A percentile compares a stretch with the other conserved stretches of the same genome.
Evolutionary conservation across 2,888 invertebrate species (phyloP).

Genomic region (Limenitis camilla): DNA sequence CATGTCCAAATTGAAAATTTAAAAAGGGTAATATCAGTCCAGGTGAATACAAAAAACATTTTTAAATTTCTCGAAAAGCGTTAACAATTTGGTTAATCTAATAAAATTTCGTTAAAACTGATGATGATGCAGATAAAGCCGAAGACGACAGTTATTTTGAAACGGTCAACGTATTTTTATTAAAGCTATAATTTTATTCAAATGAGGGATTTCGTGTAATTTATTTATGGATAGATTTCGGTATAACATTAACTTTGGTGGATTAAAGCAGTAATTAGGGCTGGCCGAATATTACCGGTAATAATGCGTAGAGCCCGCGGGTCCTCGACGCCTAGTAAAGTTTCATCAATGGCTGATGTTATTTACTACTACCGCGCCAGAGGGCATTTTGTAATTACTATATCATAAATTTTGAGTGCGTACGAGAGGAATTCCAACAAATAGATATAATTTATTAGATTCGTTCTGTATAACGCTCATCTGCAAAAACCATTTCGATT

Average conservation of each 20-base stretch:
- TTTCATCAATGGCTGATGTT: constrained; percentile 17
- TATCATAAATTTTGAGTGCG: constrained; percentile 11
- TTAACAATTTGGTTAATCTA: too few species aligned
- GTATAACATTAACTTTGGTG: neutral
- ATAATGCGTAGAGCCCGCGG: constrained; percentile 15
- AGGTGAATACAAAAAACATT: too few species aligned
- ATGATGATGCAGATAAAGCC: too few species aligned
- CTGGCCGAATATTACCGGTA: constrained; percentile 11
- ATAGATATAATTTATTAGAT: constrained; percentile 1
- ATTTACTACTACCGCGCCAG: constrained; percentile 17
- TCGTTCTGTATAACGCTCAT: neutral
- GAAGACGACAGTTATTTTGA: neutral
- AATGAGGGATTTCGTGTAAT: neutral
- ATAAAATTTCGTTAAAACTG: too few species aligned
- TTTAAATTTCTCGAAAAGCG: too few species aligned
- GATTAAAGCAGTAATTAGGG: constrained; percentile 14
- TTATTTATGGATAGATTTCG: neutral
- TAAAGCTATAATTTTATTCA: neutral
- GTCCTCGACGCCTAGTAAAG: constrained; percentile 17
- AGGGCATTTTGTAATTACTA: constrained; percentile 13
- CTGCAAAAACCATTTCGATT: neutral
- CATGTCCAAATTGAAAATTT: neutral
- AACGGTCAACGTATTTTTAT: neutral
- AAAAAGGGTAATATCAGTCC: too few species aligned
- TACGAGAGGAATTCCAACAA: neutral